Evolutionary conservation across 2,888 invertebrate genomes (phyloP).

Genomic region (Cephus pulcher): DNA sequence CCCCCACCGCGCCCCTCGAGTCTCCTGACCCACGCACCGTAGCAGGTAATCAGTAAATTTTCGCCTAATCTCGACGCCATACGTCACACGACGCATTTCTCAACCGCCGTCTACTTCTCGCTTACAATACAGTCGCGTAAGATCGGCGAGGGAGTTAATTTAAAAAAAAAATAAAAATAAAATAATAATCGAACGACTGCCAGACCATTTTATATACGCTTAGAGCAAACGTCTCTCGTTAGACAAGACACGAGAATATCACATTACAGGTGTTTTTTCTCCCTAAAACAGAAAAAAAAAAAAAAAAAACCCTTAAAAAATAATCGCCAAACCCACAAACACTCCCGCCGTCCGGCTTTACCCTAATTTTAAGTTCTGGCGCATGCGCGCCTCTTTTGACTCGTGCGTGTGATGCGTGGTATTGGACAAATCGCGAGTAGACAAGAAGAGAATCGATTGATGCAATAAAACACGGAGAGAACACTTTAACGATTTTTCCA

Average conservation of each 20-base stretch:
- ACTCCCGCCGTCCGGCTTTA: too few species aligned
- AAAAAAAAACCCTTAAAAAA: not conserved
- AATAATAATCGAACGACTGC: conserved; percentile 27
- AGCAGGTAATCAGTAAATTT: too few species aligned
- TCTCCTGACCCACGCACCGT: not conserved
- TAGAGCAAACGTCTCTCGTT: conserved; percentile 62
- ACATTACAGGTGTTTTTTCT: conserved; percentile 54
- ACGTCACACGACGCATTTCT: not conserved
- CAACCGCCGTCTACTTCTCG: not conserved
- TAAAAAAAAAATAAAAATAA: not conserved
- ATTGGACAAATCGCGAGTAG: too few species aligned
- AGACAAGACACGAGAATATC: conserved; percentile 66
- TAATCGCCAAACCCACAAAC: not conserved
- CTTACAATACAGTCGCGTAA: conserved; percentile 24
- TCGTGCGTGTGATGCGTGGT: too few species aligned
- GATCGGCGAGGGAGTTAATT: conserved; percentile 5
- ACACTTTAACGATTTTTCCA: too few species aligned
- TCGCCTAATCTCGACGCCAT: not conserved
- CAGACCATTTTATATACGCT: conserved; percentile 44
- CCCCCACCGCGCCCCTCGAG: conserved; percentile 15
- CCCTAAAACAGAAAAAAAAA: not conserved
- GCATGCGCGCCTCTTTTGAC: too few species aligned
- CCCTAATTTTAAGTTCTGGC: too few species aligned
- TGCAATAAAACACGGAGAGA: too few species aligned
- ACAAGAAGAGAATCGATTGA: too few species aligned